These are phyloP conservation scores for Neomorphus geoffroyi DNA, from an alignment of 2,797 vertebrate genomes.

Conservation along the genomic window DNA sequence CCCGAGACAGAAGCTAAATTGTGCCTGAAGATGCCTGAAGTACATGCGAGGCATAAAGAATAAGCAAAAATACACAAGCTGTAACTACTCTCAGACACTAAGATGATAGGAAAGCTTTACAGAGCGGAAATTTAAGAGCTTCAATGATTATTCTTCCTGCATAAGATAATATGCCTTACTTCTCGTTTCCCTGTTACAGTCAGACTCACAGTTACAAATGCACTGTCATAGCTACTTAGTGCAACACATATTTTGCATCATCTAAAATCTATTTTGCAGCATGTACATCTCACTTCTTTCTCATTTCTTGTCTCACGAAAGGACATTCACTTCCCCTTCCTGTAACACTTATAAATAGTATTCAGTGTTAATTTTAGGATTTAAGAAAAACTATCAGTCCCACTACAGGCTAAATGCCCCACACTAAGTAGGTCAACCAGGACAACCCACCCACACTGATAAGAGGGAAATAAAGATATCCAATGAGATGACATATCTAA, in stretches of 20 bases:
- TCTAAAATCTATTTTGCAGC: neutral
- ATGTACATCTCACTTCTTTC: neutral
- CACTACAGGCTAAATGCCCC: neutral
- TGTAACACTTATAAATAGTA: neutral
- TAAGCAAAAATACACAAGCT: neutral
- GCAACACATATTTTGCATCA: neutral
- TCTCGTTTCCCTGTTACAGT: neutral
- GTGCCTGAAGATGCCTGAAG: neutral
- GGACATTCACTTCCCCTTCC: neutral
- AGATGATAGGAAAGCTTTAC: neutral
- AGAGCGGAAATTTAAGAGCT: neutral
- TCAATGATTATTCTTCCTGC: neutral
- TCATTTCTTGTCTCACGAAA: neutral
- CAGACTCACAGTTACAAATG: neutral
- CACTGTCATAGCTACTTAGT: neutral
- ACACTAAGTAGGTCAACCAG: neutral
- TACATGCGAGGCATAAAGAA: neutral
- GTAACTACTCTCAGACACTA: neutral
- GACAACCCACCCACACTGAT: neutral
- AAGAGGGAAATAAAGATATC: neutral
- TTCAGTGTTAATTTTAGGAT: neutral
- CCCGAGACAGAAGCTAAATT: neutral
- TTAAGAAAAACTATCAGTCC: neutral
- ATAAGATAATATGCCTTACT: neutral
- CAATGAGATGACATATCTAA: fast-evolving